phyloP scores from a whole-genome alignment of 2,888 invertebrate species.

The Onthophagus sagittarius region DNA sequence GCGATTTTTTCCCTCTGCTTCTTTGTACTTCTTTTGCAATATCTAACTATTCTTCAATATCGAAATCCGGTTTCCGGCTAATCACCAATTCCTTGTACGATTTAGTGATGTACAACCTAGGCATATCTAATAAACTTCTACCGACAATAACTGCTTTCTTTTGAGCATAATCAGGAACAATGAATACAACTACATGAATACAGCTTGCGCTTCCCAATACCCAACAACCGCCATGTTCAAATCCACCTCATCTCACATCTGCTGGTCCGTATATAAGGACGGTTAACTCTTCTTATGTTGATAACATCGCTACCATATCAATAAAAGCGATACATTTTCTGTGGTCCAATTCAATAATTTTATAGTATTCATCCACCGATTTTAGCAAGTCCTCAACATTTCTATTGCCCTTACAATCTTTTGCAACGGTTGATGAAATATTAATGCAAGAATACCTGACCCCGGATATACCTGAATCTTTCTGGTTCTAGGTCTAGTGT shows the following conservation, averaged over 20 bases:
- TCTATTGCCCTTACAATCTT: neutral
- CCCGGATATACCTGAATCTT: no score
- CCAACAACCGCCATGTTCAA: conserved; percentile 18
- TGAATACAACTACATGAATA: conserved; percentile 14
- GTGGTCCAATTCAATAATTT: conserved; percentile 14
- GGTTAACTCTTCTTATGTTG: conserved; percentile 10
- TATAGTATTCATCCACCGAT: conserved; percentile 14
- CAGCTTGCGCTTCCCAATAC: conserved; percentile 2
- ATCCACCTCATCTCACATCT: conserved; percentile 13
- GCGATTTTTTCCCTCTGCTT: neutral
- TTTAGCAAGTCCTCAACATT: neutral
- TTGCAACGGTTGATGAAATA: no score
- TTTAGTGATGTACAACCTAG: conserved; percentile 12
- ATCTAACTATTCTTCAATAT: neutral
- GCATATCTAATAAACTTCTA: conserved; percentile 17
- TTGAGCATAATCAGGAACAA: conserved; percentile 20
- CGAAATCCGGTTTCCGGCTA: neutral
- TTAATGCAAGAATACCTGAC: no score
- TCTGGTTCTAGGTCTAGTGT: no score
- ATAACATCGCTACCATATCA: conserved; percentile 22
- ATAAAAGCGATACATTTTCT: conserved; percentile 14
- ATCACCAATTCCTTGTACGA: conserved; percentile 12
- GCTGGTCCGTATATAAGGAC: conserved; percentile 12
- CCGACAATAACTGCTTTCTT: conserved; percentile 20
- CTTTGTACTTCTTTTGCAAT: neutral